Evolutionary conservation across 2,888 invertebrate species (phyloP), one percentile per base, ranked within the genome.

Genomic region (Drosophila longiperda): DNA sequence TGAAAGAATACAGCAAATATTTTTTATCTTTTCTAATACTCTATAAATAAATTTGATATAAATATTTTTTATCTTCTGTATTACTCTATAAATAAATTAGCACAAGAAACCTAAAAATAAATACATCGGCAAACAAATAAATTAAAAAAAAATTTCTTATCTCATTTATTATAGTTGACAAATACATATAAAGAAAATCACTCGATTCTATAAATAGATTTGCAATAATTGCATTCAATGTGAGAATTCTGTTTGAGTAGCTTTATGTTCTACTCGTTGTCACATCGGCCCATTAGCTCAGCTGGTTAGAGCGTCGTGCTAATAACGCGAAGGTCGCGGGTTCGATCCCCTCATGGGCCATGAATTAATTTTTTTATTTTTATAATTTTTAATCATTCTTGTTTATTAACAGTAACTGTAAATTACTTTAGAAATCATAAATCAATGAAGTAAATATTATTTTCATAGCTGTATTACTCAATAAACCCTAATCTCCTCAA

Each of bases 231-330:
- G 23, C 50, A 42, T 1, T 42, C 20, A n/a, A 1, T n/a, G 52
- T 7, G 9, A 1, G 2, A 15, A 9, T 11, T 23, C 3, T 38
- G 42, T 34, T 69, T 26, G 55, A 57, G 6, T 36, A 53, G 20
- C 7, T 1, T 12, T 53, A 8, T 62, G 17, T 66, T 12, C 38
- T 2, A 1, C 0, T 0, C 0, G 0, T 0, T 0, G 0, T 20
- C 69, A 82, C 29, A 40, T 29, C 58, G 92, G 93, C 92, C 93
- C 93, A 93, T 93, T 93, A 93, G 93, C 93, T 93, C 93, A 93
- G 93, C 89, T 93, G 93, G 93, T 91, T 93, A 93, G 93, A 93
- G 93, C 93, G 93, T 93, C 92, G 93, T 93, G 92, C 93, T 93
- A 93, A 92, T 93, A 93, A 93, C 93, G 92, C 92, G 92, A 93